phyloP scores from a whole-genome alignment of 2,888 invertebrate species.

The Craniophora ligustri region DNA sequence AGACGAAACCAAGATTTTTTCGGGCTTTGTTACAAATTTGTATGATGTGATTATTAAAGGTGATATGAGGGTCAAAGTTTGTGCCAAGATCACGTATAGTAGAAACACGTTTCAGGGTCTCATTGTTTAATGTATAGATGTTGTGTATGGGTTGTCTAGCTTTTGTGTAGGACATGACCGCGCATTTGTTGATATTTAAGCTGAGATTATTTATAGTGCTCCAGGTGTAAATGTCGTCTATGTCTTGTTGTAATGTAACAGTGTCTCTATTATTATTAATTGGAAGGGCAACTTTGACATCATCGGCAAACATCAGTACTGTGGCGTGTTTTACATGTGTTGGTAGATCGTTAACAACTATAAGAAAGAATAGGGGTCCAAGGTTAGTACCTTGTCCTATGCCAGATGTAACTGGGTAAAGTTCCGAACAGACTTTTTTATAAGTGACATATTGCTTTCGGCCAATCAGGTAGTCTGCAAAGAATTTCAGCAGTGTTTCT shows the following conservation, averaged over 20 bases:
- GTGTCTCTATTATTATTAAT: neutral
- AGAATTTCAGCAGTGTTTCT: neutral
- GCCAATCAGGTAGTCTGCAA: neutral
- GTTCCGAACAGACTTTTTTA: neutral
- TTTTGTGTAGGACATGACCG: neutral
- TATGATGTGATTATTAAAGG: neutral
- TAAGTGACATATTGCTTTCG: neutral
- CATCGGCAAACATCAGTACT: neutral
- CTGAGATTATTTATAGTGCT: neutral
- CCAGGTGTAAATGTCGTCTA: neutral
- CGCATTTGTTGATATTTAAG: neutral
- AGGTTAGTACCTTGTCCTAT: constrained; percentile 8
- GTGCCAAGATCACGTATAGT: neutral
- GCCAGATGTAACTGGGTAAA: neutral
- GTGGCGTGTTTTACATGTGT: neutral
- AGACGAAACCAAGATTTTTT: constrained; percentile 4
- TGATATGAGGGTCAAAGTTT: neutral
- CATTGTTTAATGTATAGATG: neutral
- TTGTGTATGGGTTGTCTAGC: neutral
- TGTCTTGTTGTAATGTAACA: neutral
- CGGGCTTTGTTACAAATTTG: neutral
- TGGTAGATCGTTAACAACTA: constrained; percentile 2
- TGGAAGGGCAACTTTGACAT: neutral
- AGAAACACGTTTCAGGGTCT: neutral
- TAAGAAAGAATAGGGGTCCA: neutral